These are phyloP conservation scores for Drosophila triauraria DNA, from an alignment of 1,140 invertebrate species.

Conservation along the genomic window DNA sequence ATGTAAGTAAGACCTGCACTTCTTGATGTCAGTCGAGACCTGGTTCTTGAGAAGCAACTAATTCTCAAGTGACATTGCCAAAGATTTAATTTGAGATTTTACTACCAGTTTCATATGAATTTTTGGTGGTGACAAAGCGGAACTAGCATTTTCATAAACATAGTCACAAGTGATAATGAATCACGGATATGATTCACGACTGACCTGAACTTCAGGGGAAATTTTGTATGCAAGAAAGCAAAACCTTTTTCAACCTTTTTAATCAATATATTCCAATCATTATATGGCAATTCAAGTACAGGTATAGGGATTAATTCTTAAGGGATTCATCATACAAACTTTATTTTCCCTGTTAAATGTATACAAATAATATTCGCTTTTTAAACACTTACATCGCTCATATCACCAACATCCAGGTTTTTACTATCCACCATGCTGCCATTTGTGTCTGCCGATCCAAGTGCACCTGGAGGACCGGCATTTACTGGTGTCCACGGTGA, in stretches of 20 bases:
- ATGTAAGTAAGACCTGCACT: too few relatives aligned
- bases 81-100: neutral
- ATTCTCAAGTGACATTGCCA: too few relatives aligned
- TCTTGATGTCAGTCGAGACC: too few relatives aligned
- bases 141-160: conserved; percentile 5
- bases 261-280: too few relatives aligned
- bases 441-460: conserved; percentile 90
- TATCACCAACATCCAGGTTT: conserved; percentile 93
- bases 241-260: too few relatives aligned
- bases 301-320: too few relatives aligned
- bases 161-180: conserved; percentile 1
- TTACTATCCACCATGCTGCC: conserved; percentile 92
- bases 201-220: neutral
- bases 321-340: too few relatives aligned
- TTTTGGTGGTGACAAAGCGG: neutral
- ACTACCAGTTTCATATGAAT: neutral
- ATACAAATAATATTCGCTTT: neutral
- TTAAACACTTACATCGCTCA: conserved; percentile 89
- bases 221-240: neutral
- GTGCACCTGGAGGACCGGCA: conserved; percentile 87
- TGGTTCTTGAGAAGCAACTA: too few relatives aligned
- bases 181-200: conserved; percentile 3
- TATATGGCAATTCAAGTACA: too few relatives aligned
- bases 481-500: conserved; percentile 91
- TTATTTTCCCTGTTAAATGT: neutral